A percentile compares a stretch with the other conserved stretches of the same genome.
Evolutionary conservation across 1,140 invertebrate species (phyloP).

Genomic region (Drosophila grimshawi): DNA sequence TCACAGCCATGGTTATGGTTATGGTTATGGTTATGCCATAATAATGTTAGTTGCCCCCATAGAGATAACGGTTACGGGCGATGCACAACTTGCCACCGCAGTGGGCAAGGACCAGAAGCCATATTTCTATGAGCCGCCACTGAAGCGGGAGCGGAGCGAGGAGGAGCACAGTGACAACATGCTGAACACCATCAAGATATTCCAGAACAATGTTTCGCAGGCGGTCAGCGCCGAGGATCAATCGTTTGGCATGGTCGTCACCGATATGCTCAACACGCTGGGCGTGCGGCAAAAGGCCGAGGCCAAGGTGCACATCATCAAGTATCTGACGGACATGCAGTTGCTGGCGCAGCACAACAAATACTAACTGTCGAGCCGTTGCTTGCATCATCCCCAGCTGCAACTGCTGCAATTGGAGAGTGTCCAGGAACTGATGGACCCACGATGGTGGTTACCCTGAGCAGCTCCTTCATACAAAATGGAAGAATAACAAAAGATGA

Average conservation of each 20-base stretch:
- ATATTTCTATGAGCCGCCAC: slow-evolving; percentile 79
- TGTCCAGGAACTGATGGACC: slow-evolving; percentile 41
- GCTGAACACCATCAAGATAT: slow-evolving; percentile 81
- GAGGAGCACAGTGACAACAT: slow-evolving; percentile 82
- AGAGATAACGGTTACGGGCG: slow-evolving; percentile 81
- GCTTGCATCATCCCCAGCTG: slow-evolving; percentile 45
- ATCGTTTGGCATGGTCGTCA: slow-evolving; percentile 81
- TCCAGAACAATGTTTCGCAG: slow-evolving; percentile 81
- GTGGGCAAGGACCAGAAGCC: slow-evolving; percentile 80
- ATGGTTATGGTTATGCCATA: background rate
- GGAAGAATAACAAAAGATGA: slow-evolving; percentile 13
- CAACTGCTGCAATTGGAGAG: slow-evolving; percentile 68
- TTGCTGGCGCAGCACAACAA: slow-evolving; percentile 82
- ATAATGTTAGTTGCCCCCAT: slow-evolving; percentile 11
- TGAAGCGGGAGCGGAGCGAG: slow-evolving; percentile 77
- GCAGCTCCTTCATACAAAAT: slow-evolving; percentile 34
- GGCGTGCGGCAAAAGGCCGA: slow-evolving; percentile 80
- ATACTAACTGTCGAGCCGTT: slow-evolving; percentile 75
- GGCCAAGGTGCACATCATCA: slow-evolving; percentile 81
- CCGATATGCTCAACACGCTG: slow-evolving; percentile 82
- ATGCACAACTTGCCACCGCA: slow-evolving; percentile 72
- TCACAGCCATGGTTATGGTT: background rate
- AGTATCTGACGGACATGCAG: slow-evolving; percentile 84
- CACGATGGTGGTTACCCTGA: slow-evolving; percentile 36
- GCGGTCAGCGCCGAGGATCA: slow-evolving; percentile 80